phyloP scores from a whole-genome alignment of 2,797 vertebrate genomes.

The Acanthurus lineatus region DNA sequence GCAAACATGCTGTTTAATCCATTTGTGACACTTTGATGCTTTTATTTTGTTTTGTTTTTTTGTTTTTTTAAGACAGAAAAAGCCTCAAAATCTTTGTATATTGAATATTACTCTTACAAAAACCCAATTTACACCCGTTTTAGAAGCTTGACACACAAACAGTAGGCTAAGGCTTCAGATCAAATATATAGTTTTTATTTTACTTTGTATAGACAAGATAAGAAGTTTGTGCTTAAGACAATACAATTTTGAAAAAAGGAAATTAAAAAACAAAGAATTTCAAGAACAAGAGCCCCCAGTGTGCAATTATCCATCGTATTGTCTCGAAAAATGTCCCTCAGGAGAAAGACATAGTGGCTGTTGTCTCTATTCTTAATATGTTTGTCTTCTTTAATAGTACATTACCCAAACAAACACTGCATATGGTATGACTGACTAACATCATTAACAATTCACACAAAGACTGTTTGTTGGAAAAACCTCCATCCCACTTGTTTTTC shows the following conservation, averaged over 20 bases:
- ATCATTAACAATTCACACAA: background rate
- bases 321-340: background rate
- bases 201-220: background rate
- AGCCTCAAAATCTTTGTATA: background rate
- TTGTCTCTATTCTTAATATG: background rate
- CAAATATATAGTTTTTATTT: background rate
- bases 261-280: no score
- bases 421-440: background rate
- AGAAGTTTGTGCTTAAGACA: no score
- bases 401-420: background rate
- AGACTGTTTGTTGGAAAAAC: constrained; percentile 5
- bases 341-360: background rate
- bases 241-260: no score
- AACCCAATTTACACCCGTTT: no score
- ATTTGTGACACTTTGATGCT: background rate
- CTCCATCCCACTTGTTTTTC: constrained; percentile 9
- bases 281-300: no score
- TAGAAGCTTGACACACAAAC: no score
- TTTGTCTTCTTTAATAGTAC: background rate
- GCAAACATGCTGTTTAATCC: background rate
- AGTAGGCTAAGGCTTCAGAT: no score
- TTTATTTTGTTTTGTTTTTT: no score
- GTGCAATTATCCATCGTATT: background rate
- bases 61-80: background rate
- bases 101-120: no score